phyloP scores from a whole-genome alignment of 2,113 vertebrate genomes.

The Bettongia penicillata region DNA sequence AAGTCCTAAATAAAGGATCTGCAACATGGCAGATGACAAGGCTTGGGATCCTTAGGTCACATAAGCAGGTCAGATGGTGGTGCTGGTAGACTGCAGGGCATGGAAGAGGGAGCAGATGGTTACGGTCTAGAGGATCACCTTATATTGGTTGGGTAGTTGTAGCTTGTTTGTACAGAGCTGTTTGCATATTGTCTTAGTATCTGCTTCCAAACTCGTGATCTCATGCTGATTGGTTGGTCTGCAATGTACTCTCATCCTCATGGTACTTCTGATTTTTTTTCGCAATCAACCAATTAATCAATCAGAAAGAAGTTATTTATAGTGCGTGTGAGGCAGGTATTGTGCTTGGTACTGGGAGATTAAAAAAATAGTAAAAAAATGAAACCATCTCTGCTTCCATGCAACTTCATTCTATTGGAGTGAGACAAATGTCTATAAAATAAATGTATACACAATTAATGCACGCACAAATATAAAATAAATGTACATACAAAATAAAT shows the following conservation, averaged over 20 bases:
- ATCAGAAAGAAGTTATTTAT: neutral
- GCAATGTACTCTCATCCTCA: neutral
- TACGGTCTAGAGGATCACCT: neutral
- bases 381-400: neutral
- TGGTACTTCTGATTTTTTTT: neutral
- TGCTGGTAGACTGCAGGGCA: neutral
- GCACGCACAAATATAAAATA: too few relatives aligned
- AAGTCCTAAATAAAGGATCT: neutral
- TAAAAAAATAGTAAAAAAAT: neutral
- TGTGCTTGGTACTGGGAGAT: neutral
- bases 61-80: too few relatives aligned
- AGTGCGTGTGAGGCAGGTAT: neutral
- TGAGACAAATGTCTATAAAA: neutral
- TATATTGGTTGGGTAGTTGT: neutral
- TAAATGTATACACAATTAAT: neutral
- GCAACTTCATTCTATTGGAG: neutral
- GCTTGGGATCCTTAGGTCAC: neutral
- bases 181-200: neutral
- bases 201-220: neutral
- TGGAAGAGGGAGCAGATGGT: neutral
- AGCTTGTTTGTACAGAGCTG: neutral
- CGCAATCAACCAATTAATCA: neutral
- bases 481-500: neutral
- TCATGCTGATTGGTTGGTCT: neutral
- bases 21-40: neutral